These are phyloP conservation scores for Macroglossus sobrinus DNA, from an alignment of 2,113 vertebrate genomes.

Conservation along the genomic window DNA sequence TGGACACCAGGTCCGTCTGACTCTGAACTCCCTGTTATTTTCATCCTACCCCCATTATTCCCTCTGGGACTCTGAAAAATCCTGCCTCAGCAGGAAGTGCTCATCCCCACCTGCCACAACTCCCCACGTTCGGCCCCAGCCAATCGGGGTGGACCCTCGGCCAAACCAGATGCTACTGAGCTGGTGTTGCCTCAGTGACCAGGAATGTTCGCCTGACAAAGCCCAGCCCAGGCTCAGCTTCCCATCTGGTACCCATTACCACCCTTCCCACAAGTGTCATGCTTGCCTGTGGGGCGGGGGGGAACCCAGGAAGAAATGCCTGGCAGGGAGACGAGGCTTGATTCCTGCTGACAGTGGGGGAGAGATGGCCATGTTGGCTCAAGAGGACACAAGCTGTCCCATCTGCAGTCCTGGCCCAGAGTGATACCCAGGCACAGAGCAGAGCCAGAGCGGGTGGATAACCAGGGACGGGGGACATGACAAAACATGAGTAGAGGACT, in stretches of 20 bases:
- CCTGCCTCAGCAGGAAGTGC: background rate
- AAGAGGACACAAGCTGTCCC: background rate
- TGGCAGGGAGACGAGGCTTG: background rate
- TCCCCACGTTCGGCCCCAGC: background rate
- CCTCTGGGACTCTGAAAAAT: background rate
- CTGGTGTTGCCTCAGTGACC: slow-evolving; percentile 53
- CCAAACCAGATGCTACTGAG: background rate
- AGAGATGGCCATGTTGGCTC: background rate
- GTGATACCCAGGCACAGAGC: background rate
- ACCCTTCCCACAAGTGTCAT: background rate
- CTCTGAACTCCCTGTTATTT: background rate
- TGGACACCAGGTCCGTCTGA: background rate
- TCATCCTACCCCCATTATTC: background rate
- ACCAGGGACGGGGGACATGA: background rate
- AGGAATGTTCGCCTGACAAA: slow-evolving; percentile 50
- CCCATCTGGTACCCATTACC: slow-evolving; percentile 33
- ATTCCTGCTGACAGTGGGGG: background rate
- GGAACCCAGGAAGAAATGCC: background rate
- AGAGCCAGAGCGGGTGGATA: background rate
- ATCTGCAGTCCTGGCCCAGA: background rate
- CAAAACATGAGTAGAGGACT: rapidly evolving
- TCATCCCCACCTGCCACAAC: background rate
- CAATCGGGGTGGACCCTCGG: background rate
- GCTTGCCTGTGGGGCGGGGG: background rate
- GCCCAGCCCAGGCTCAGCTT: slow-evolving; percentile 28